These are phyloP conservation scores for Pyrgus malvae DNA, from an alignment of 2,888 invertebrate species.

Conservation along the genomic window DNA sequence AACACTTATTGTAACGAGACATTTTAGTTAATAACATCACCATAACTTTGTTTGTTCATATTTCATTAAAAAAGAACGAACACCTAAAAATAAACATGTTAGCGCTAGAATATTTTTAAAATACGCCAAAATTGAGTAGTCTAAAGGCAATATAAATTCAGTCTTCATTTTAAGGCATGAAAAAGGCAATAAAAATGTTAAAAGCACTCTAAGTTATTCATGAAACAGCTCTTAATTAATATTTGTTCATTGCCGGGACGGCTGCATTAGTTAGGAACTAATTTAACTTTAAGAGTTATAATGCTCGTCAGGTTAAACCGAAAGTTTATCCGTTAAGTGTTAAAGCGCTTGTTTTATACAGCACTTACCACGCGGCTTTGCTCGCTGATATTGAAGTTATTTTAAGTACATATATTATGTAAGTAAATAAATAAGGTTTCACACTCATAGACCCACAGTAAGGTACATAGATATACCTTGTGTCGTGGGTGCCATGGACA, in stretches of 20 bases:
- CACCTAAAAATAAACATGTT: too few relatives aligned
- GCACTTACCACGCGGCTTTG: too few relatives aligned
- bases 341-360: background rate
- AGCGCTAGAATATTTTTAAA: background rate
- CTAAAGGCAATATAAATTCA: background rate
- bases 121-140: background rate
- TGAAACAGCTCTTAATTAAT: conserved; percentile 21
- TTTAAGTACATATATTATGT: too few relatives aligned
- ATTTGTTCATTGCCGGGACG: conserved; percentile 20
- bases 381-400: too few relatives aligned
- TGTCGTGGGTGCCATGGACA: too few relatives aligned
- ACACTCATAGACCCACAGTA: too few relatives aligned
- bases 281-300: conserved; percentile 36
- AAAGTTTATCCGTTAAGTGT: background rate
- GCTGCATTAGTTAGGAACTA: conserved; percentile 31
- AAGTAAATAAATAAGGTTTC: too few relatives aligned
- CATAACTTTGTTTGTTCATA: too few relatives aligned
- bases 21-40: too few relatives aligned
- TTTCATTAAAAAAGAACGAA: too few relatives aligned
- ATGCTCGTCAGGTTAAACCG: conserved; percentile 12
- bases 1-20: too few relatives aligned
- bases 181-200: conserved; percentile 1
- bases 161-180: background rate
- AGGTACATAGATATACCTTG: too few relatives aligned
- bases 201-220: background rate